These are phyloP conservation scores for Stenoptilia bipunctidactyla DNA, from an alignment of 2,888 invertebrate genomes.

Conservation along the genomic window DNA sequence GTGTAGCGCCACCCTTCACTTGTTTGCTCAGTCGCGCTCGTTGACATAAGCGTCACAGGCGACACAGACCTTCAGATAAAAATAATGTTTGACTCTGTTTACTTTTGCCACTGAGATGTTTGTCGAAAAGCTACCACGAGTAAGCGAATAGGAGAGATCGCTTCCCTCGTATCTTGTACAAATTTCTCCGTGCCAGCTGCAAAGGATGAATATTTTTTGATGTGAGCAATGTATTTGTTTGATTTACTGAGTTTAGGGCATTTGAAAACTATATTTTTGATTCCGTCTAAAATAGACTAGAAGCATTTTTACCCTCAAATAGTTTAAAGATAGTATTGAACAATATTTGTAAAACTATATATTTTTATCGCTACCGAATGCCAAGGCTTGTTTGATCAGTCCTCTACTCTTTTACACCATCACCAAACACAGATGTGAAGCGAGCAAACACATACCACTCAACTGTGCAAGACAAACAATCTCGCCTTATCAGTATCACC, in stretches of 20 bases:
- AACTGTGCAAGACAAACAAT: background rate
- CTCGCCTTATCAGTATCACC: background rate
- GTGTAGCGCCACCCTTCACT: slow-evolving; percentile 32
- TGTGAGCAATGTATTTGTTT: too few relatives aligned
- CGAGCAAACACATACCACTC: slow-evolving; percentile 35
- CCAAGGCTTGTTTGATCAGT: slow-evolving; percentile 47
- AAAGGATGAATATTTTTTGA: too few relatives aligned
- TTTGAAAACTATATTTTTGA: too few relatives aligned
- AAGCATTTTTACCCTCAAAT: too few relatives aligned
- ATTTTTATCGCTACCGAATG: slow-evolving; percentile 38
- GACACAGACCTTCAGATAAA: slow-evolving; percentile 40
- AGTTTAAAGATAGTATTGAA: too few relatives aligned
- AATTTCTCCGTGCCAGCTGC: too few relatives aligned
- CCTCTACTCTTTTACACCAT: slow-evolving; percentile 54
- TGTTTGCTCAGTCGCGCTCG: slow-evolving; percentile 47
- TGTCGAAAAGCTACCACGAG: slow-evolving; percentile 16
- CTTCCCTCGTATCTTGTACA: too few relatives aligned
- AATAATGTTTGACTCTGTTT: slow-evolving; percentile 52
- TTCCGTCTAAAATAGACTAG: too few relatives aligned
- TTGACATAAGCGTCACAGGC: slow-evolving; percentile 36
- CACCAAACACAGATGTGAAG: slow-evolving; percentile 63
- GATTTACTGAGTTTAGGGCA: too few relatives aligned
- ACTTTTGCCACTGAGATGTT: slow-evolving; percentile 46
- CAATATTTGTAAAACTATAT: slow-evolving; percentile 13
- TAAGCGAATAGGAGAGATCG: too few relatives aligned